Percentiles rank a stretch among this genome's conserved stretches.
Conservation (phyloP, 2,888 invertebrate genomes). For the Nipponacmea schrenckii region DNA sequence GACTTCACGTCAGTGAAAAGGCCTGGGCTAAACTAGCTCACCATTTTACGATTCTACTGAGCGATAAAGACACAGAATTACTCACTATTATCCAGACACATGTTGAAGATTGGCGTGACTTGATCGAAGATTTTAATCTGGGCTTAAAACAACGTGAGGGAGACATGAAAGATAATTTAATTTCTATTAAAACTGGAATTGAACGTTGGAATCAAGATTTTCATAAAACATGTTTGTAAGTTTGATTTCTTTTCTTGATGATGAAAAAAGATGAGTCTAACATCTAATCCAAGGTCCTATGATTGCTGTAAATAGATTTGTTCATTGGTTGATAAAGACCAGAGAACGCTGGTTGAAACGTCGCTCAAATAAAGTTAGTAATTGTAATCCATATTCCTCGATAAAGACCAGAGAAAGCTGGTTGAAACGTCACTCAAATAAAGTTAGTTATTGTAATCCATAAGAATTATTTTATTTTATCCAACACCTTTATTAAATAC, state of each 20-base stretch:
- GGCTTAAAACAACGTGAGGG: constrained; percentile 54
- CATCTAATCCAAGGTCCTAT: too few relatives aligned
- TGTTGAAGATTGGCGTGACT: constrained; percentile 60
- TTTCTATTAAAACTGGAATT: constrained; percentile 45
- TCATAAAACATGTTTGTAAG: constrained; percentile 60
- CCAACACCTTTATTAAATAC: too few relatives aligned
- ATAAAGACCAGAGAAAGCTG: too few relatives aligned
- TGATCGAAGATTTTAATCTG: constrained; percentile 60
- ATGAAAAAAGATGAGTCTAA: too few relatives aligned
- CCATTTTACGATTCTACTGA: constrained; percentile 66
- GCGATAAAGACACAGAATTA: constrained; percentile 64
- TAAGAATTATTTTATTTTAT: too few relatives aligned
- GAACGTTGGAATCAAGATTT: constrained; percentile 52
- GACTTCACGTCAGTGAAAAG: constrained; percentile 65
- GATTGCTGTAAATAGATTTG: too few relatives aligned
- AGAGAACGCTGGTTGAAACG: too few relatives aligned
- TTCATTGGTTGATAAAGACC: too few relatives aligned
- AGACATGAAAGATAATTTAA: constrained; percentile 52
- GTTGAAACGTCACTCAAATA: too few relatives aligned
- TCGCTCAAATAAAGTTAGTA: too few relatives aligned
- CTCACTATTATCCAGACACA: constrained; percentile 57
- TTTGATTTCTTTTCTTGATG: constrained; percentile 21
- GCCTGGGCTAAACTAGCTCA: constrained; percentile 66
- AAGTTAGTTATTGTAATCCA: too few relatives aligned
- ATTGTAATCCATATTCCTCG: too few relatives aligned